Evolutionary conservation across 2,888 invertebrate species (phyloP), one percentile per base, ranked within the genome.

Genomic region (Nipponacmea schrenckii): DNA sequence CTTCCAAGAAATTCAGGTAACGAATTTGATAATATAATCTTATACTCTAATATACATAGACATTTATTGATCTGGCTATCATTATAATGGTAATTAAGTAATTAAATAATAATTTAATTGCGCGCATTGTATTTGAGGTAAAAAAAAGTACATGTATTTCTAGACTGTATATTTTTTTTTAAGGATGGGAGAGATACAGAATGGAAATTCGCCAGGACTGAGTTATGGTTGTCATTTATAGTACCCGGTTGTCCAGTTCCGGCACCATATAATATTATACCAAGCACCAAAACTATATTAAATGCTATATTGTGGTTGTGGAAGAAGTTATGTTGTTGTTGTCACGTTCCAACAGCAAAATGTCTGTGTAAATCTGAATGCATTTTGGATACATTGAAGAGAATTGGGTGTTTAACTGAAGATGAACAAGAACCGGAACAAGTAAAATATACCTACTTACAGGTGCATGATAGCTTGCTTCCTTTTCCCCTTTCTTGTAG

Each of bases 1-100:
- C 7, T 85, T 86, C 72, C 80, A 83, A 67, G 83, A 82, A 74
- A 85, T 84, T 5, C 84, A 85, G 84, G 86, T 84, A 76, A 73
- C 31, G 50, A 14, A 10, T 48, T 62, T 31, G 48, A 20, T 17
- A 39, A 27, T 62, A 3, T n/a, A n/a, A 27, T 64, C 15, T 17
- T 31, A 64, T 64, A 15, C 10, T 7, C 8, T 39, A 10, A 39
- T 39, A 39, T 39, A 0, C 8, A 39, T 39, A 8, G 10, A 39
- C 10, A 39, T 7, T 5, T 10, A 39, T 64, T 64, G 15, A 27
- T 64, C 20, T 39, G 17, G 5, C 62, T 39, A 39, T 7, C 24
- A 20, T 5, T 56, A 27, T 56, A 10, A 48, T 48, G 20, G 12
- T n/a, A 66, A 20, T 5, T 39, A 20, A 31, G 12, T 5, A 5